phyloP scores from a whole-genome alignment of 2,888 invertebrate genomes.

The Mythimna lalbum region DNA sequence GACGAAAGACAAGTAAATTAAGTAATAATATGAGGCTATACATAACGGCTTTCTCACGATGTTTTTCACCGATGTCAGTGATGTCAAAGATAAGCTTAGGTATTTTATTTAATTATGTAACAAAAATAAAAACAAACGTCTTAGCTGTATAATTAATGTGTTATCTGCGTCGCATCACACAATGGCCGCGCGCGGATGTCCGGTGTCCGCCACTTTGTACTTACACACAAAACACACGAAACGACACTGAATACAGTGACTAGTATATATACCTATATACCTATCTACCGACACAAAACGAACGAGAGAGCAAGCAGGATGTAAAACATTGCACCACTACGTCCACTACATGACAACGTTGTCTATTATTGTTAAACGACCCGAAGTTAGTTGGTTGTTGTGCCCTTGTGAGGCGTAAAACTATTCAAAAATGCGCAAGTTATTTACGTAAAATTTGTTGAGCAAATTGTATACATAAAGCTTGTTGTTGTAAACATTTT shows the following conservation, averaged over 20 bases:
- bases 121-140: slow-evolving; percentile 25
- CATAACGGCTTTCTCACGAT: too few relatives aligned
- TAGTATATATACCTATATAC: not conserved
- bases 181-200: slow-evolving; percentile 74
- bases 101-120: not conserved
- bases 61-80: too few relatives aligned
- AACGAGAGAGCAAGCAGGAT: slow-evolving; percentile 71
- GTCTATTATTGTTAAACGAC: slow-evolving; percentile 69
- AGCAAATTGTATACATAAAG: too few relatives aligned
- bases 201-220: slow-evolving; percentile 71
- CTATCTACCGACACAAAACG: slow-evolving; percentile 69
- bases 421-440: slow-evolving; percentile 40
- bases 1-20: too few relatives aligned
- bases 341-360: slow-evolving; percentile 68
- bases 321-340: slow-evolving; percentile 70
- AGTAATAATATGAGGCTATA: too few relatives aligned
- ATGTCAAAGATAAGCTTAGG: not conserved
- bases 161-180: slow-evolving; percentile 75
- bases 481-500: too few relatives aligned
- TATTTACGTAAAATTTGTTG: slow-evolving; percentile 4
- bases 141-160: slow-evolving; percentile 62
- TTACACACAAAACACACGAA: slow-evolving; percentile 77
- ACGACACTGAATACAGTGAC: slow-evolving; percentile 56
- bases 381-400: slow-evolving; percentile 63
- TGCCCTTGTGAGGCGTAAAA: slow-evolving; percentile 38